Evolutionary conservation across 2,888 invertebrate species (phyloP), one percentile per base, ranked within the genome.

Genomic region (Ophion costatus): DNA sequence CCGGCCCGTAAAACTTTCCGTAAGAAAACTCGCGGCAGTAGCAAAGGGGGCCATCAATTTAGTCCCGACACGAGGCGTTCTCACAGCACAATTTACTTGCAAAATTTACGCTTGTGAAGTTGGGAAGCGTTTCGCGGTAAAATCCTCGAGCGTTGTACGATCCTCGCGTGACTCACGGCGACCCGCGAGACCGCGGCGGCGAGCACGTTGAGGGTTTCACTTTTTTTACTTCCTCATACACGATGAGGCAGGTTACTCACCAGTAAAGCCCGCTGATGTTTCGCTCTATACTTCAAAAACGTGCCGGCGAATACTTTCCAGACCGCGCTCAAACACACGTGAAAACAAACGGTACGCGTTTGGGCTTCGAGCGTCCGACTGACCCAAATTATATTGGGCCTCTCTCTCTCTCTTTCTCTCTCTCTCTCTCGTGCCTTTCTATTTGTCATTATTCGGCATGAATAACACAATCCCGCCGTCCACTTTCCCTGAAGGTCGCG

Each of bases 401-500:
- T 22, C 42, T 29, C 42, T 29, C 73, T 63, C 20, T 64, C 29
- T 51, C 64, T 56, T 20, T 33, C 17, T 67, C 67, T 42, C 33
- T 71, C 57, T 57, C 9, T 20, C 24, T 33, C 29, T 17, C 10
- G 17, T 1, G 24, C 29, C 29, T 33, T 17, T 64, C 38, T 57
- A 20, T 74, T 61, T 4, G 20, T 45, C 64, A 51, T 61, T n/a
- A 42, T 14, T 57, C 11, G 63, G 29, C 63, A 63, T 33, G 24
- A 42, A 71, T 64, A 63, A 51, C 57, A 45, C 59, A 24, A 75
- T 84, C 67, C 73, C 61, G 76, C 59, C 67, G 73, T 80, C 45
- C 74, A 84, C 86, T 87, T 85, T 87, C 85, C 64, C 78, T 74
- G 63, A 81, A 84, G 79, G 59, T 76, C 80, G 69, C 59, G 71